Base-by-base conservation (phyloP, 2,113 vertebrate species). In the Nibea coibor region DNA sequence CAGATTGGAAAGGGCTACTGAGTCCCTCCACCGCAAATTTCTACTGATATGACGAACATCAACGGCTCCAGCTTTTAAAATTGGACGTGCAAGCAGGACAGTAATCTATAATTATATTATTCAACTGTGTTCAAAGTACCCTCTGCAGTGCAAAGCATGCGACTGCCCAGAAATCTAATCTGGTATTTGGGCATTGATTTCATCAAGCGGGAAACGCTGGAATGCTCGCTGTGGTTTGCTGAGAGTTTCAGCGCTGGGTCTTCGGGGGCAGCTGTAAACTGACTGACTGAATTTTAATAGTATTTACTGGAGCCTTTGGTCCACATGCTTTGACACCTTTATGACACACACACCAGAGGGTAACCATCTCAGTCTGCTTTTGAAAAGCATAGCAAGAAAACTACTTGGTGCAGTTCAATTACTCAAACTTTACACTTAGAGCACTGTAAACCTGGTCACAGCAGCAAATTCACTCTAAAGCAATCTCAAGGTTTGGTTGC, bases 31-130 rank as follows among this genome's bases (percentile, higher is more conserved):
- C 59, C 68, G 83, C 78, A 86, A 56, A 67, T 79, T 64, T 78
- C 47, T 84, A 87, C 79, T 81, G 75, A 79, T 74, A 67, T 72
- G 84, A 81, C 63, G 75, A 85, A 79, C 74, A 86, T 67, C 45
- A 82, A 56, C 42, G 3, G 63, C 73, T 57, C 11, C 31, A 53
- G 57, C 35, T 19, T 39, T 71, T 54, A 56, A 19, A 78, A 64
- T 20, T 59, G 76, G 17, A 31, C 28, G 59, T 42, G 26, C 28
- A 45, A 72, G 69, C 61, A 39, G 39, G 39, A 58, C 2, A 12
- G 51, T 43, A 50, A 87, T 72, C 76, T 80, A 81, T 80, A 78
- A 82, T 83, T 84, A 70, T 81, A 69, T 66, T 82, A 73, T 81
- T 71, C 43, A 24, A 57, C 72, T 57, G 71, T 43, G 71, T 63